These are phyloP conservation scores for Bombylius discolor DNA, from an alignment of 2,888 invertebrate species.

Conservation along the genomic window DNA sequence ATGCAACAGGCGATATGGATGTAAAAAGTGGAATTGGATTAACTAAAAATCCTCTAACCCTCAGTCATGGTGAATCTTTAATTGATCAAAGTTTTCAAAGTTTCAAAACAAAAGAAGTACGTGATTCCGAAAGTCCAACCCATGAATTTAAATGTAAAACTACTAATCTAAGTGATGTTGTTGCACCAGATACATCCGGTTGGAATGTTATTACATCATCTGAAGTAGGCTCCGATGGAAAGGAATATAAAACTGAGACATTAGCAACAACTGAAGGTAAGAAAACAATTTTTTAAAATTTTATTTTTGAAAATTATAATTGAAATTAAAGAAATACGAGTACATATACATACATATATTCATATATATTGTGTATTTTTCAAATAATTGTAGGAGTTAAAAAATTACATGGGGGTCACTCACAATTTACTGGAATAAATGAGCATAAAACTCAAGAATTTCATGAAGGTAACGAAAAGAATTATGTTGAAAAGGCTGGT, in stretches of 20 bases:
- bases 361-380: not conserved
- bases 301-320: too few species aligned
- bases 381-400: slow-evolving; percentile 40
- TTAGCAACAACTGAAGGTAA: slow-evolving; percentile 50
- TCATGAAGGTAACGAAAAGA: slow-evolving; percentile 42
- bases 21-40: slow-evolving; percentile 33
- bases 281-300: not conserved
- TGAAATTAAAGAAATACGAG: too few species aligned
- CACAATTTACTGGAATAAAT: slow-evolving; percentile 50
- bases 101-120: slow-evolving; percentile 64
- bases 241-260: slow-evolving; percentile 45
- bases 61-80: slow-evolving; percentile 55
- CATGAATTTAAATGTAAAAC: slow-evolving; percentile 34
- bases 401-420: slow-evolving; percentile 49
- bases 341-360: not conserved
- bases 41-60: slow-evolving; percentile 32
- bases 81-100: slow-evolving; percentile 65
- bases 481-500: slow-evolving; percentile 39
- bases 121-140: slow-evolving; percentile 64
- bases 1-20: slow-evolving; percentile 42
- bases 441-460: slow-evolving; percentile 44
- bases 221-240: slow-evolving; percentile 49
- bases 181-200: slow-evolving; percentile 39
- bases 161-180: slow-evolving; percentile 23
- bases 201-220: slow-evolving; percentile 55